Conservation (phyloP, 1,140 invertebrate genomes). For the Lepidostoma basale region DNA sequence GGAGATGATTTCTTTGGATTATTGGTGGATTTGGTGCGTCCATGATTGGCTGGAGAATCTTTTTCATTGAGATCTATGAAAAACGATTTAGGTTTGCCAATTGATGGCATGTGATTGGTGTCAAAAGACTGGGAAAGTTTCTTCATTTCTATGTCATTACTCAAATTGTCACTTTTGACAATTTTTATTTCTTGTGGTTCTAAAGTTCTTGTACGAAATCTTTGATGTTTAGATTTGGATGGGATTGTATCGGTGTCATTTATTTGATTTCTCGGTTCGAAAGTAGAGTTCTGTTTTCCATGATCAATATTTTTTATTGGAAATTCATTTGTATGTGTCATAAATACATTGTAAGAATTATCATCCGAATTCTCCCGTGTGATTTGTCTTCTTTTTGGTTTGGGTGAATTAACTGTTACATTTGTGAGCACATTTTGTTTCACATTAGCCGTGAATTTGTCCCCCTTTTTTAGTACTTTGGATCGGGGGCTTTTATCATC, state of each 20-base stretch:
- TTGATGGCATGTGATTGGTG: conserved; percentile 33
- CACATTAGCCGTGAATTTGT: not conserved
- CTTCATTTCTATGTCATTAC: conserved; percentile 50
- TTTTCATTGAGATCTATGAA: conserved; percentile 45
- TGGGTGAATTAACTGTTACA: conserved; percentile 55
- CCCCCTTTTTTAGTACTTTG: not conserved
- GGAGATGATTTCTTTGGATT: not conserved
- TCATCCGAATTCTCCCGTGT: not conserved
- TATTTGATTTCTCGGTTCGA: not conserved
- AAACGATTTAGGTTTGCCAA: conserved; percentile 55
- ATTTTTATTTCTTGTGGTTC: conserved; percentile 56
- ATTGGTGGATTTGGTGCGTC: conserved; percentile 42
- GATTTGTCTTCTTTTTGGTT: conserved; percentile 48
- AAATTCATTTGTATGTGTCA: not conserved
- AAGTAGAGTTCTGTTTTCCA: not conserved
- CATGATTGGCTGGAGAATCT: not conserved
- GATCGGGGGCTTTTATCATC: not conserved
- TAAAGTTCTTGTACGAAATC: conserved; percentile 56
- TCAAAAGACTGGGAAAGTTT: conserved; percentile 34
- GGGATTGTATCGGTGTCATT: too few species aligned
- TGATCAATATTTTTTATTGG: not conserved
- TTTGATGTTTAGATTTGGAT: conserved; percentile 30
- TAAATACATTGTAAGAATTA: not conserved
- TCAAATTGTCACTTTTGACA: conserved; percentile 52
- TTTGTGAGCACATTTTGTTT: conserved; percentile 40